A percentile compares a stretch with the other conserved stretches of the same genome.
These are phyloP conservation scores for Clistopyga incitator DNA, from an alignment of 2,888 invertebrate genomes.

Conservation along the genomic window DNA sequence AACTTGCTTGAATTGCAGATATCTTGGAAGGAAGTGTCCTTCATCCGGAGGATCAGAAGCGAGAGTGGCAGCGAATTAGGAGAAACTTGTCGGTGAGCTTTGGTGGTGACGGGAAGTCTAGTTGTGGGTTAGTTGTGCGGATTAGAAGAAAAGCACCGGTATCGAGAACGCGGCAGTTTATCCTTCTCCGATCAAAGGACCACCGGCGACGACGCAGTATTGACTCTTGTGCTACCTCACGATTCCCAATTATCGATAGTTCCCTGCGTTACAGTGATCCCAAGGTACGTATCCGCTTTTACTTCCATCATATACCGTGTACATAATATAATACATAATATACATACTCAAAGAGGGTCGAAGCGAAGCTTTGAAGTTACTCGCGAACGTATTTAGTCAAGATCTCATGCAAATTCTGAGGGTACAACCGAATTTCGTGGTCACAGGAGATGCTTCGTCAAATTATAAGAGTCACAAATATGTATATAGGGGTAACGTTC, in stretches of 20 bases:
- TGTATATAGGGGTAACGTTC: too few relatives aligned
- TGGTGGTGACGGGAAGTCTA: conserved; percentile 23
- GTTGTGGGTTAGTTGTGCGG: conserved; percentile 51
- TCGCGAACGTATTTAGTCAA: conserved; percentile 41
- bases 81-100: conserved; percentile 42
- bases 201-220: conserved; percentile 30
- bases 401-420: conserved; percentile 54
- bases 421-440: not conserved
- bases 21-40: conserved; percentile 1
- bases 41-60: conserved; percentile 7
- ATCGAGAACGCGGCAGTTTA: conserved; percentile 25
- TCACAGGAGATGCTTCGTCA: conserved; percentile 6
- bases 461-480: not conserved
- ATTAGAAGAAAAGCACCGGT: conserved; percentile 51
- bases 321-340: not conserved
- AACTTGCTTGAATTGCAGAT: conserved; percentile 55
- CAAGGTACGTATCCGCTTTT: conserved; percentile 45
- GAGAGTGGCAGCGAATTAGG: conserved; percentile 39
- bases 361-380: conserved; percentile 52
- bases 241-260: conserved; percentile 19
- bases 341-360: not conserved
- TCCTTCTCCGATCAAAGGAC: conserved; percentile 20
- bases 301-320: conserved; percentile 12
- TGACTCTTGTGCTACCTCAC: conserved; percentile 3
- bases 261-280: conserved; percentile 34